Conservation (phyloP, 2,888 invertebrate species). For the Blastobasis adustella region DNA sequence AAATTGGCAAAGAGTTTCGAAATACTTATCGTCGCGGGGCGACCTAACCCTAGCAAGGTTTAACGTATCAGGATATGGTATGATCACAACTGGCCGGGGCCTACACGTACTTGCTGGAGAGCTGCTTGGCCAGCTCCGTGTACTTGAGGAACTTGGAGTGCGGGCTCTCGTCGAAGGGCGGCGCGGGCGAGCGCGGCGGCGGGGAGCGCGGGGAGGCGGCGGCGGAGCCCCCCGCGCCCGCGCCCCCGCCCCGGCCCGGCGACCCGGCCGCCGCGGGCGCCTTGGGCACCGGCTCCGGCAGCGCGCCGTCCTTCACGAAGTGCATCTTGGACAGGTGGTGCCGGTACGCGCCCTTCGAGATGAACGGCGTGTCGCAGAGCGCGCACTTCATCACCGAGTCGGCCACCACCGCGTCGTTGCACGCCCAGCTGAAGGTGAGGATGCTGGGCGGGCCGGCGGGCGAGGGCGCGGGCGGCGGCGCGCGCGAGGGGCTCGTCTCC, state of each 20-base stretch:
- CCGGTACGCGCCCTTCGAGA: conserved; percentile 96
- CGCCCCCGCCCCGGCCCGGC: conserved; percentile 37
- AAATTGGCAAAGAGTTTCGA: conserved; percentile 75
- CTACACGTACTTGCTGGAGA: conserved; percentile 97
- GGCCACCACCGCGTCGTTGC: conserved; percentile 92
- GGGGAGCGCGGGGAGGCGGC: conserved; percentile 58
- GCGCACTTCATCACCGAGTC: conserved; percentile 96
- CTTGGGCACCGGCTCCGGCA: conserved; percentile 83
- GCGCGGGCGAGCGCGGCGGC: conserved; percentile 75
- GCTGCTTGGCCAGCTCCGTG: conserved; percentile 97
- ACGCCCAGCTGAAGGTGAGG: conserved; percentile 94
- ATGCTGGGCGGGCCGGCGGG: conserved; percentile 87
- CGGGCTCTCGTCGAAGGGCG: conserved; percentile 90
- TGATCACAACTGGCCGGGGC: conserved; percentile 77
- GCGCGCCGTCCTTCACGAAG: conserved; percentile 93
- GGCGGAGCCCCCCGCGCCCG: conserved; percentile 41
- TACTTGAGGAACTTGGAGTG: conserved; percentile 99
- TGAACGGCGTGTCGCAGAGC: conserved; percentile 95
- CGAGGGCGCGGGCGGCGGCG: conserved; percentile 67
- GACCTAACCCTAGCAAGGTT: conserved; percentile 69
- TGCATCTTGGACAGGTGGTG: conserved; percentile 97
- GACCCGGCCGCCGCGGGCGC: conserved; percentile 61
- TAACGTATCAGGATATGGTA: conserved; percentile 84
- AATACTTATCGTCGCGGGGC: conserved; percentile 71
- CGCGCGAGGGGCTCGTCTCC: conserved; percentile 81